Evolutionary conservation across 1,140 invertebrate genomes (phyloP).

Genomic region (Paracyclopina nana): DNA sequence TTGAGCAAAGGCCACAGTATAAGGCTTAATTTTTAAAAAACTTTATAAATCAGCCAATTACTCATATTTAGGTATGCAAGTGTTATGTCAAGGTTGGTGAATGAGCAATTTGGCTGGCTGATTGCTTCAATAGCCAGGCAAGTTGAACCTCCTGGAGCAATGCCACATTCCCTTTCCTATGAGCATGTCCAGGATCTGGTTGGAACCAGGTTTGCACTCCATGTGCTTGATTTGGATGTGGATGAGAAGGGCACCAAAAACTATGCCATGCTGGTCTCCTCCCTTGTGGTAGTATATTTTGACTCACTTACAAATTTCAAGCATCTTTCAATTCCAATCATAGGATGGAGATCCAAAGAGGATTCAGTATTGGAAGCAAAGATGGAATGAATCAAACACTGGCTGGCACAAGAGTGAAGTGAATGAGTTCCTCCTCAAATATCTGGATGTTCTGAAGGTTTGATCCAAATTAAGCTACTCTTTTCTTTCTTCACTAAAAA

Average conservation of each 20-base stretch:
- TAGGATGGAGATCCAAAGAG: neutral
- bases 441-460: neutral
- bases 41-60: neutral
- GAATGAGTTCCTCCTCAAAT: neutral
- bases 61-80: neutral
- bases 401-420: constrained; percentile 8
- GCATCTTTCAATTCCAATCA: neutral
- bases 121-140: too few relatives aligned
- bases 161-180: neutral
- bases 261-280: neutral
- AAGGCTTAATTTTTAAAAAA: neutral
- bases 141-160: too few relatives aligned
- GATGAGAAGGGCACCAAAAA: neutral
- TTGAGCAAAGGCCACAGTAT: neutral
- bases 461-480: neutral
- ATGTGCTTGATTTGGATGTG: neutral
- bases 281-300: neutral
- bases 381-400: neutral
- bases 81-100: too few relatives aligned
- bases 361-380: constrained; percentile 2
- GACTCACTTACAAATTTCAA: neutral
- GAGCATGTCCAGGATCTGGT: neutral
- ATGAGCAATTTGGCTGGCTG: too few relatives aligned
- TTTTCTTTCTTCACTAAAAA: neutral
- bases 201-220: neutral